phyloP scores from a whole-genome alignment of 2,888 invertebrate genomes.

The Schrankia costaestrigalis region DNA sequence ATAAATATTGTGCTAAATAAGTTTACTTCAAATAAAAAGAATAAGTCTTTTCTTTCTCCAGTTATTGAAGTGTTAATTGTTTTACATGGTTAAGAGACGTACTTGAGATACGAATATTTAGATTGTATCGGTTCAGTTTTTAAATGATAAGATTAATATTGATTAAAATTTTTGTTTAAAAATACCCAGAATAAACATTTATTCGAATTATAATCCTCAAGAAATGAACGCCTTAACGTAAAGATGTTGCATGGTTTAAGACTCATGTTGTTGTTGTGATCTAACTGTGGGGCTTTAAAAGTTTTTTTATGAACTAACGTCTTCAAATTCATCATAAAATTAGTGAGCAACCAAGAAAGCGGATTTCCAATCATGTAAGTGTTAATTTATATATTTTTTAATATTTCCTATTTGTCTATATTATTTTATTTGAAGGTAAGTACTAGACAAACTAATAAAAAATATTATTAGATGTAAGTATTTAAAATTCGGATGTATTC shows the following conservation, averaged over 20 bases:
- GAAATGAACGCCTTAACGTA: conserved; percentile 8
- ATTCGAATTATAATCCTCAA: no score
- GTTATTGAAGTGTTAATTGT: conserved; percentile 16
- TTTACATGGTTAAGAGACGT: conserved; percentile 13
- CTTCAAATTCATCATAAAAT: no score
- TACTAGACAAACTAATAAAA: no score
- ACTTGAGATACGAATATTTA: conserved; percentile 13
- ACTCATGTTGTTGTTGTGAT: conserved; percentile 24
- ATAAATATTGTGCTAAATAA: conserved; percentile 11
- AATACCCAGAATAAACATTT: no score
- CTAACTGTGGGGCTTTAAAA: conserved; percentile 19
- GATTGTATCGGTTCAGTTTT: conserved; percentile 26
- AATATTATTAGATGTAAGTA: no score
- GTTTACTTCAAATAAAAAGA: conserved; percentile 1
- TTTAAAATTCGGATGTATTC: no score
- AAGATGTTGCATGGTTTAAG: conserved; percentile 11
- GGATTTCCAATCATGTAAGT: conserved; percentile 27
- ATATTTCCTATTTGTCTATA: background rate
- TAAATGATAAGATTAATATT: conserved; percentile 40
- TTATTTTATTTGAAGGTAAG: no score
- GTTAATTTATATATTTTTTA: conserved; percentile 6
- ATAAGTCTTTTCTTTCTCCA: background rate
- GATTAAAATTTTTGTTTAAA: conserved; percentile 33
- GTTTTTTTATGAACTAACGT: conserved; percentile 21
- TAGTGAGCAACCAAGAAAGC: conserved; percentile 8